These are phyloP conservation scores for Micropoecilia bifurca DNA, from an alignment of 2,797 vertebrate genomes.

Conservation along the genomic window DNA sequence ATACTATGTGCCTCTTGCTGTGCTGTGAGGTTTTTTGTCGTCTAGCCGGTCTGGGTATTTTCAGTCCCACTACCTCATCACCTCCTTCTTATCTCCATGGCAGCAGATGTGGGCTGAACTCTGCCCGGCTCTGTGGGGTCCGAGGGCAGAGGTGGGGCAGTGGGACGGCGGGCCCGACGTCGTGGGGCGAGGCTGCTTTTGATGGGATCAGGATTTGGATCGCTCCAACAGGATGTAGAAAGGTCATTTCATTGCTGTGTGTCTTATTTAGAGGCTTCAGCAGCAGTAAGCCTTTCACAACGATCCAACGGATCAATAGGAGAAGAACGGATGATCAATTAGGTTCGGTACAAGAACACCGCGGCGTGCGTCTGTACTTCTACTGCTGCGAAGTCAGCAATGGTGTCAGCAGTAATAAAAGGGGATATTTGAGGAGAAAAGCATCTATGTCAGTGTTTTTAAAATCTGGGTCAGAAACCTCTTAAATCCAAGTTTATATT, in stretches of 20 bases:
- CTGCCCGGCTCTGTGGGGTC: slow-evolving; percentile 34
- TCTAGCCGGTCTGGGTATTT: slow-evolving; percentile 43
- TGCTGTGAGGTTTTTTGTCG: neutral
- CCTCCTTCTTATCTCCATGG: slow-evolving; percentile 68
- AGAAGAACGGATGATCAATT: slow-evolving; percentile 17
- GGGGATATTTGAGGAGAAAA: slow-evolving; percentile 21
- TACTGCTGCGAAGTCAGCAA: slow-evolving; percentile 30
- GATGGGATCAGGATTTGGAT: slow-evolving; percentile 65
- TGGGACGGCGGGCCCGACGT: slow-evolving; percentile 46
- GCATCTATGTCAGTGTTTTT: slow-evolving; percentile 27
- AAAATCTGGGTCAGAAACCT: slow-evolving; percentile 47
- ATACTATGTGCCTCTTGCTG: neutral
- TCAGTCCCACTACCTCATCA: slow-evolving; percentile 30
- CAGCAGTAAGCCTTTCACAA: slow-evolving; percentile 8
- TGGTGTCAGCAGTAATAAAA: slow-evolving; percentile 40
- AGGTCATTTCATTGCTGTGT: slow-evolving; percentile 63
- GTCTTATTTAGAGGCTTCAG: slow-evolving; percentile 49
- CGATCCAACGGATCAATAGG: slow-evolving; percentile 22
- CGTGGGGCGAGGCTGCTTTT: slow-evolving; percentile 55
- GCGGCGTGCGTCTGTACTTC: neutral
- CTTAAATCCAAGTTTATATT: slow-evolving; percentile 28
- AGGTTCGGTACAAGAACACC: neutral
- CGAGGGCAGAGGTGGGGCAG: slow-evolving; percentile 54
- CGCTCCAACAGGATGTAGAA: slow-evolving; percentile 65
- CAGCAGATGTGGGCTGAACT: slow-evolving; percentile 54